phyloP scores from a whole-genome alignment of 2,113 vertebrate genomes.

The Platysteira castanea region DNA sequence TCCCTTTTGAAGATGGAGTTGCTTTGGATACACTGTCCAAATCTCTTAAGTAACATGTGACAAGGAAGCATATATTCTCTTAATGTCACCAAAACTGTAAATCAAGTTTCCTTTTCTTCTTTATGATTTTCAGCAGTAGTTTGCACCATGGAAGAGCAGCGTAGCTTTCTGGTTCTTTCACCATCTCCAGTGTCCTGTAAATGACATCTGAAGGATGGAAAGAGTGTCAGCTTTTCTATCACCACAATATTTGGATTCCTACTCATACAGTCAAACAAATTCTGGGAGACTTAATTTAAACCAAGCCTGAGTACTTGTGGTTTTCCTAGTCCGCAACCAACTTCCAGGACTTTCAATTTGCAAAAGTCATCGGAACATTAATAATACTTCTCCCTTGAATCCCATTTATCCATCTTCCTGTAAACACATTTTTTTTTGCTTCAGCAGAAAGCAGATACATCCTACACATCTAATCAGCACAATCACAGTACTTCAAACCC shows the following conservation, averaged over 20 bases:
- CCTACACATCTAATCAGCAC: background rate
- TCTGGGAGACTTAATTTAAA: constrained; percentile 24
- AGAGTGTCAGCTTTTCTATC: background rate
- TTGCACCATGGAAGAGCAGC: background rate
- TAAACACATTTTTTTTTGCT: constrained; percentile 18
- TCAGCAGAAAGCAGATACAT: background rate
- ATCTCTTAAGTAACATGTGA: background rate
- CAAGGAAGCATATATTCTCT: background rate
- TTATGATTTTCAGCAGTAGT: background rate
- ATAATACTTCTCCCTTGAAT: constrained; percentile 30
- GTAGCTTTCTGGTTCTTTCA: background rate
- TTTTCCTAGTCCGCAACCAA: constrained; percentile 32
- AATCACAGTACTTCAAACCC: background rate
- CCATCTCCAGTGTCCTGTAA: background rate
- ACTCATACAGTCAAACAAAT: constrained; percentile 39
- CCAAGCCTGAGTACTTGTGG: constrained; percentile 8
- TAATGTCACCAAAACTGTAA: background rate
- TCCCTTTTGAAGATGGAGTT: background rate
- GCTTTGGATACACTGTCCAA: background rate
- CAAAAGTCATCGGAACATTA: constrained; percentile 41
- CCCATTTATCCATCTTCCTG: background rate
- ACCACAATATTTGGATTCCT: constrained; percentile 1
- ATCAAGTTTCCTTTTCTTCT: background rate
- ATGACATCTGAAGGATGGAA: background rate
- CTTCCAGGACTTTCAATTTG: constrained; percentile 42